These are phyloP conservation scores for Polypterus bichir DNA, from an alignment of 2,113 vertebrate genomes.

Conservation along the genomic window DNA sequence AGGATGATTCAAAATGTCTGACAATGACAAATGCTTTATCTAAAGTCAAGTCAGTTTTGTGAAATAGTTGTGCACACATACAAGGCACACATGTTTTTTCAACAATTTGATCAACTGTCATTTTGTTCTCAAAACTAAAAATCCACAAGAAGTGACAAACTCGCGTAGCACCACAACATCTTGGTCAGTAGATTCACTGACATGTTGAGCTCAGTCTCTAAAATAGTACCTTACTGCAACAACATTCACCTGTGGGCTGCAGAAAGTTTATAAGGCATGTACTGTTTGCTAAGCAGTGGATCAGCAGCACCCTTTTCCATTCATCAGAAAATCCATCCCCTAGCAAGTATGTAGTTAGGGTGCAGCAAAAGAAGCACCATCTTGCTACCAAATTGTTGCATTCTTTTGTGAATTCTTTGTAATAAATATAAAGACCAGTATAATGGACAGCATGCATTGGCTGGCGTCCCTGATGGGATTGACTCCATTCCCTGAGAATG, in stretches of 20 bases:
- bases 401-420: too few relatives aligned
- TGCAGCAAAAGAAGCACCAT: not conserved
- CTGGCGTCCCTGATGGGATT: too few relatives aligned
- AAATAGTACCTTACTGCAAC: not conserved
- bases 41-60: not conserved
- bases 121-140: not conserved
- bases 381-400: not conserved
- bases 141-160: not conserved
- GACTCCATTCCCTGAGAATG: too few relatives aligned
- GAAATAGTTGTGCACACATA: not conserved
- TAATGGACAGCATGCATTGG: too few relatives aligned
- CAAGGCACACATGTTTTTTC: not conserved
- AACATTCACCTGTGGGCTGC: not conserved
- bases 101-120: not conserved
- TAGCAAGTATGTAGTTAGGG: not conserved
- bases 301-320: not conserved
- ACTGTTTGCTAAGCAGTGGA: not conserved
- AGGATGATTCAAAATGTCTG: too few relatives aligned
- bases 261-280: not conserved
- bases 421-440: too few relatives aligned
- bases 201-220: not conserved
- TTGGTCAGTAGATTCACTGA: not conserved
- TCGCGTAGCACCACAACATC: not conserved
- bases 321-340: not conserved
- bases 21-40: not conserved